These are phyloP conservation scores for Uloborus plumipes DNA, from an alignment of 2,888 invertebrate species.

Conservation along the genomic window DNA sequence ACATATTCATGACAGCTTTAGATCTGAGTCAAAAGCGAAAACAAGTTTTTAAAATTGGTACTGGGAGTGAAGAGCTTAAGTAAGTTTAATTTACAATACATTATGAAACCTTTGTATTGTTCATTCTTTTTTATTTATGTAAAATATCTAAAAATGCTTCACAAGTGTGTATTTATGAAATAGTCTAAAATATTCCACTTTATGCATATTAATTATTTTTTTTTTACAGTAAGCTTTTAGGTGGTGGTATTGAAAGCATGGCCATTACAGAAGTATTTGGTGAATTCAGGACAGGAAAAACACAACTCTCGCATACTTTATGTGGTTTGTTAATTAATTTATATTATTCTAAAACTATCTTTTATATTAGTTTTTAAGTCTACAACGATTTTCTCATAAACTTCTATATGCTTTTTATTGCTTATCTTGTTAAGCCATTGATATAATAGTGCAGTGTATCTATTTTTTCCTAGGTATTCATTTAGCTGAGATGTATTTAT, in stretches of 20 bases:
- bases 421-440: no score
- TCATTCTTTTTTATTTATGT: no score
- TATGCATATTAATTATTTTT: neutral
- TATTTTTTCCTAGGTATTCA: neutral
- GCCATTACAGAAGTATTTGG: conserved; percentile 87
- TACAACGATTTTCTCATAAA: no score
- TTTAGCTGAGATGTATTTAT: neutral
- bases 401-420: neutral
- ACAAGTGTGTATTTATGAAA: no score
- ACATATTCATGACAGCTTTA: conserved; percentile 81
- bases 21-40: conserved; percentile 82
- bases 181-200: neutral
- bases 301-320: conserved; percentile 84
- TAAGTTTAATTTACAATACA: conserved; percentile 71
- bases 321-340: conserved; percentile 73
- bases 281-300: conserved; percentile 86
- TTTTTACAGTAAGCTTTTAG: conserved; percentile 78
- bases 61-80: conserved; percentile 78
- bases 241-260: conserved; percentile 87
- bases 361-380: no score
- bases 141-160: no score
- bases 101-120: neutral
- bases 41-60: conserved; percentile 79
- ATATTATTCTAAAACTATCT: no score
- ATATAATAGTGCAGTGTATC: neutral